Evolutionary conservation across 2,113 vertebrate species (phyloP).

Genomic region (Panthera uncia): DNA sequence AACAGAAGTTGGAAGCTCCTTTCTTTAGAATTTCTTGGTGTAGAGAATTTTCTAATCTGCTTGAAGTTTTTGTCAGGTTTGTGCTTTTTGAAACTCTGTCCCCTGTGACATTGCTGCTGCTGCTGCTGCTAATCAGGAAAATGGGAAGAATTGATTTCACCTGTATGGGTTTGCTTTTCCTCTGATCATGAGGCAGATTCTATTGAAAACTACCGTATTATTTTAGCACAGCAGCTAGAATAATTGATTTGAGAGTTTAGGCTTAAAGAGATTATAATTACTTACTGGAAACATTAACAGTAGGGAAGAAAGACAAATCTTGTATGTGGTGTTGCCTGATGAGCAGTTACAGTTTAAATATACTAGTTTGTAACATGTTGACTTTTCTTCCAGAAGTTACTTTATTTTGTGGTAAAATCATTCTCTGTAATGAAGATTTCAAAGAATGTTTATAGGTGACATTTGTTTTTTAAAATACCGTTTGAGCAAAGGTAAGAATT

Average conservation of each 20-base stretch:
- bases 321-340: background rate
- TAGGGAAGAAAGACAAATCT: background rate
- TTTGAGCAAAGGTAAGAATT: background rate
- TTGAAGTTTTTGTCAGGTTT: constrained; percentile 78
- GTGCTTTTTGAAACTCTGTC: constrained; percentile 72
- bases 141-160: background rate
- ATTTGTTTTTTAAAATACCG: background rate
- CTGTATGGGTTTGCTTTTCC: background rate
- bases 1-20: constrained; percentile 84
- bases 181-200: background rate
- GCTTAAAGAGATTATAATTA: background rate
- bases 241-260: background rate
- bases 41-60: constrained; percentile 67
- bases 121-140: constrained; percentile 13
- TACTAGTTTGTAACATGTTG: background rate
- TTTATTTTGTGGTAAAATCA: constrained; percentile 62
- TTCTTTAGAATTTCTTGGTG: constrained; percentile 77
- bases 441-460: background rate
- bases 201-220: background rate
- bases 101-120: background rate
- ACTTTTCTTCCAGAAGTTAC: constrained; percentile 25
- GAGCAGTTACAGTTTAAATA: constrained; percentile 54
- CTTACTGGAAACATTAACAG: background rate
- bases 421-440: background rate
- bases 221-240: background rate